Percentiles rank a stretch among this genome's conserved stretches.
These are phyloP conservation scores for Nipponacmea schrenckii DNA, from an alignment of 2,888 invertebrate genomes.

Conservation along the genomic window DNA sequence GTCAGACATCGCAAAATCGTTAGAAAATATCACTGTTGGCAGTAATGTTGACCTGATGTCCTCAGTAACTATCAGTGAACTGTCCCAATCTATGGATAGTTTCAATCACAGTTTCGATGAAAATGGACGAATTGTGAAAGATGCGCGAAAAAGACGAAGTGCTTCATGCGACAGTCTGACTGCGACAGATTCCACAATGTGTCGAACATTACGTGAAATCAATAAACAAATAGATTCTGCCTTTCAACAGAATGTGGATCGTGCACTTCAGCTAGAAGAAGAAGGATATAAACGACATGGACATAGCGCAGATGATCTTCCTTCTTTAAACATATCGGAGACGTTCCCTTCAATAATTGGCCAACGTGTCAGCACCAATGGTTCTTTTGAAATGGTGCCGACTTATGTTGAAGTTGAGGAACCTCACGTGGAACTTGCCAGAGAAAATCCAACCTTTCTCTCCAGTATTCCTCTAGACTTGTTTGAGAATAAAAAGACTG, in stretches of 20 bases:
- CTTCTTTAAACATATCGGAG: conserved; percentile 26
- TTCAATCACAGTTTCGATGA: conserved; percentile 38
- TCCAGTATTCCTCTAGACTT: neutral
- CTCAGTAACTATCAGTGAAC: conserved; percentile 58
- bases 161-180: conserved; percentile 51
- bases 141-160: conserved; percentile 46
- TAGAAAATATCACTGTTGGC: conserved; percentile 55
- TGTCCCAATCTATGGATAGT: conserved; percentile 55
- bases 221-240: conserved; percentile 58
- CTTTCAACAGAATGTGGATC: conserved; percentile 47
- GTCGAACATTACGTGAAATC: conserved; percentile 52
- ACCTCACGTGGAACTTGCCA: neutral
- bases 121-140: conserved; percentile 17
- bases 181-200: conserved; percentile 48
- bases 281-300: conserved; percentile 23
- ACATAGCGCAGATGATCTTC: conserved; percentile 14
- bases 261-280: conserved; percentile 25
- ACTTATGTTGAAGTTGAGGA: conserved; percentile 2
- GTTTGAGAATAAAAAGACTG: conserved; percentile 16
- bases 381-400: conserved; percentile 3
- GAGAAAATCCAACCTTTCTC: conserved; percentile 14
- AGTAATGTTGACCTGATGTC: conserved; percentile 57
- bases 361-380: neutral
- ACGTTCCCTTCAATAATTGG: neutral
- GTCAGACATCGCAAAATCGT: conserved; percentile 57